Percentiles rank a stretch among this genome's conserved stretches.
phyloP scores from a whole-genome alignment of 2,888 invertebrate genomes.

The Eudemis profundana region DNA sequence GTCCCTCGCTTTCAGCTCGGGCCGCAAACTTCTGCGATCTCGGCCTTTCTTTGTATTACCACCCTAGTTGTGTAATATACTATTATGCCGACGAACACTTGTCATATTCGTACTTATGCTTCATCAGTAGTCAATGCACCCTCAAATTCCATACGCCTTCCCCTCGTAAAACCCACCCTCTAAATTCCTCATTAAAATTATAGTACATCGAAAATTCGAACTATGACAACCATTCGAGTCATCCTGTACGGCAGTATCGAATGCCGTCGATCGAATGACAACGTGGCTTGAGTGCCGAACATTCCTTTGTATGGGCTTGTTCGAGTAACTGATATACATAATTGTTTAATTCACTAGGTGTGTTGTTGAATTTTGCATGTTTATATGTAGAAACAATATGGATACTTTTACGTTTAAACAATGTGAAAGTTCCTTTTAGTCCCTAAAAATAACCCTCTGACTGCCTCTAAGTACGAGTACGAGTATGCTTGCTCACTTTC shows the following conservation, averaged over 20 bases:
- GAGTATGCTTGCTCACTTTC: too few species aligned
- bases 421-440: too few species aligned
- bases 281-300: conserved; percentile 39
- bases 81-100: too few species aligned
- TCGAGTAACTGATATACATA: conserved; percentile 24
- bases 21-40: too few species aligned
- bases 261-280: conserved; percentile 40
- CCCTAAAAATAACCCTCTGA: too few species aligned
- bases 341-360: conserved; percentile 34
- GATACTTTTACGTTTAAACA: too few species aligned
- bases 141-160: neutral
- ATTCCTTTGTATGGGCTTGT: conserved; percentile 30
- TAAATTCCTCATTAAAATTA: conserved; percentile 34
- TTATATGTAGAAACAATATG: neutral
- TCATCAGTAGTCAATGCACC: conserved; percentile 2
- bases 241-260: conserved; percentile 33
- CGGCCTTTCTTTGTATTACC: too few species aligned
- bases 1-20: too few species aligned
- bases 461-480: too few species aligned
- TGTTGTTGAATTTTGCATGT: neutral
- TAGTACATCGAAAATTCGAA: conserved; percentile 31
- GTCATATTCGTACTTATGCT: neutral
- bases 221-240: conserved; percentile 36
- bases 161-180: conserved; percentile 11
- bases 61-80: too few species aligned